These are phyloP conservation scores for Philonicus albiceps DNA, from an alignment of 2,888 invertebrate genomes.

Conservation along the genomic window DNA sequence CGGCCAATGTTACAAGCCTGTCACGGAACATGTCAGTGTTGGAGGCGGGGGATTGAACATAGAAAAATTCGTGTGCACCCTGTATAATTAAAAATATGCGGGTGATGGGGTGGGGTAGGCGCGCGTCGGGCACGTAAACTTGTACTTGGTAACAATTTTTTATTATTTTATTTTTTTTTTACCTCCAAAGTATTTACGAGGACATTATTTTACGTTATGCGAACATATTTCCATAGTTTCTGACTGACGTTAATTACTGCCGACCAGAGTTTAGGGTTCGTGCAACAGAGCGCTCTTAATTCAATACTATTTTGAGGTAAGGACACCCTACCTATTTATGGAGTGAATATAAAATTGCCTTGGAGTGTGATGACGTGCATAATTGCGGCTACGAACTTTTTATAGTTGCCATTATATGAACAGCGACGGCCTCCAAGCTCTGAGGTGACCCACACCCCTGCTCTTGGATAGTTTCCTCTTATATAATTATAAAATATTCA, in stretches of 20 bases:
- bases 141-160: background rate
- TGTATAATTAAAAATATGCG: background rate
- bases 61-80: background rate
- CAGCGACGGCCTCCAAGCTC: background rate
- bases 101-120: no score
- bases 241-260: background rate
- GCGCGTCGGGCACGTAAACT: background rate
- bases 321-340: background rate
- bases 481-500: background rate
- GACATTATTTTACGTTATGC: background rate
- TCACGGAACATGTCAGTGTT: background rate
- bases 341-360: background rate
- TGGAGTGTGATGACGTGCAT: background rate
- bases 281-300: background rate
- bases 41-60: background rate
- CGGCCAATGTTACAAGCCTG: conserved; percentile 25
- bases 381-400: background rate
- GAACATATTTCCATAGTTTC: conserved; percentile 5
- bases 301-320: conserved; percentile 8
- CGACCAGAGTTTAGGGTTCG: background rate
- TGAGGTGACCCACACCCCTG: background rate
- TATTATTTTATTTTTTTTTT: background rate
- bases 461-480: background rate
- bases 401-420: background rate
- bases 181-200: background rate